Evolutionary conservation across 2,113 vertebrate species (phyloP), one percentile per base, ranked within the genome.

Genomic region (Percopsis transmontana): DNA sequence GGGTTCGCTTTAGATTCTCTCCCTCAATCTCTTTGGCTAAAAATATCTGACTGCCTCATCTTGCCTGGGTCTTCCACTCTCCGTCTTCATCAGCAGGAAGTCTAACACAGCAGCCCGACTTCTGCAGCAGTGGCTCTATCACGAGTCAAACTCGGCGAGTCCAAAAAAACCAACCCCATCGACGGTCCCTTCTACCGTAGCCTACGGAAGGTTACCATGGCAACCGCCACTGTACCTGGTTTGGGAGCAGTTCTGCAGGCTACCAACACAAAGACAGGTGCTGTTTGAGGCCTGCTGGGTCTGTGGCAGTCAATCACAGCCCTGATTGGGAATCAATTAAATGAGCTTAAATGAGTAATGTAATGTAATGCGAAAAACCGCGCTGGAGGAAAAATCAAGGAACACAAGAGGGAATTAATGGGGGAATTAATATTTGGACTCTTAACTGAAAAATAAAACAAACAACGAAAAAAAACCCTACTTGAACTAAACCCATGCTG

Each of bases 201-300:
- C 79, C 2, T 58, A 70, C 80, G 62, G 74, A 56, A 48, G 70
- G 88, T 88, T 85, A 67, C 88, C 83, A 88, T 88, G 88, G 83
- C 86, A 80, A 88, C 85, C 10, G 54, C 68, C 77, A 67, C 66
- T 59, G 60, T 68, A 72, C 54, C 18, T 59, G 53, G 55, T 15
- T 15, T 68, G 50, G 67, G 67, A 79, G 73, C 64, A 51, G 71
- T 62, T 66, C 81, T 20, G 77, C 48, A 33, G 76, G 80, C 63
- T 80, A 66, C 56, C 44, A 74, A 56, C 75, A 70, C 15, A 62
- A 53, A 69, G 24, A 64, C 70, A 70, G 39, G 52, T 65, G 70
- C 27, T 58, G 68, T 57, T 24, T 62, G 62, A 66, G 42, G 55
- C 40, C 53, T 27, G 50, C 64, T 40, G 52, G 42, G 41, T 68